These are phyloP conservation scores for Marmota flaviventris DNA, from an alignment of 2,113 vertebrate genomes.

Conservation along the genomic window DNA sequence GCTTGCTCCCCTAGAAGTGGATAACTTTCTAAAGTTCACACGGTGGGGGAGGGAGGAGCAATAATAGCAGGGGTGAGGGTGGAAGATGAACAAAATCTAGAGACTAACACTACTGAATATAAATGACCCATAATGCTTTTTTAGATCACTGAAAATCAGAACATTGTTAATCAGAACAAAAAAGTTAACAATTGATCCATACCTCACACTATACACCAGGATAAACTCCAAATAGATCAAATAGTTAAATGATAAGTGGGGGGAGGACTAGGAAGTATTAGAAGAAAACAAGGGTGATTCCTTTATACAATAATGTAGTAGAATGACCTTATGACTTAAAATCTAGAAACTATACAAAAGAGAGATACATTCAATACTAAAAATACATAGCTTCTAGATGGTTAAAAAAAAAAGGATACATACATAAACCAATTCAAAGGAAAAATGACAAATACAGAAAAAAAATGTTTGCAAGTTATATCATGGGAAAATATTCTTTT, in stretches of 20 bases:
- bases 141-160: constrained; percentile 36
- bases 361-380: constrained; percentile 41
- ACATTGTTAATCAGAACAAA: background rate
- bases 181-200: background rate
- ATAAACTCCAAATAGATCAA: constrained; percentile 12
- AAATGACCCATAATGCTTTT: constrained; percentile 33
- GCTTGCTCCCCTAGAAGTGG: background rate
- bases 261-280: background rate
- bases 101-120: background rate
- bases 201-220: background rate
- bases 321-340: background rate
- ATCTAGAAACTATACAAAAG: background rate
- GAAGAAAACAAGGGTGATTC: constrained; percentile 46
- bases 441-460: constrained; percentile 4
- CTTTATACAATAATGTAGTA: background rate
- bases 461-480: background rate
- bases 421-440: background rate
- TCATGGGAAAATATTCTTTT: constrained; percentile 19
- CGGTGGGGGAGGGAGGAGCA: constrained; percentile 24
- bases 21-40: background rate
- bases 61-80: background rate
- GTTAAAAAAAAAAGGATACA: too few species aligned
- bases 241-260: background rate
- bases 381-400: constrained; percentile 1
- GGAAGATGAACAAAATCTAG: background rate